phyloP scores from a whole-genome alignment of 2,113 vertebrate species.

The Antigone vipio region DNA sequence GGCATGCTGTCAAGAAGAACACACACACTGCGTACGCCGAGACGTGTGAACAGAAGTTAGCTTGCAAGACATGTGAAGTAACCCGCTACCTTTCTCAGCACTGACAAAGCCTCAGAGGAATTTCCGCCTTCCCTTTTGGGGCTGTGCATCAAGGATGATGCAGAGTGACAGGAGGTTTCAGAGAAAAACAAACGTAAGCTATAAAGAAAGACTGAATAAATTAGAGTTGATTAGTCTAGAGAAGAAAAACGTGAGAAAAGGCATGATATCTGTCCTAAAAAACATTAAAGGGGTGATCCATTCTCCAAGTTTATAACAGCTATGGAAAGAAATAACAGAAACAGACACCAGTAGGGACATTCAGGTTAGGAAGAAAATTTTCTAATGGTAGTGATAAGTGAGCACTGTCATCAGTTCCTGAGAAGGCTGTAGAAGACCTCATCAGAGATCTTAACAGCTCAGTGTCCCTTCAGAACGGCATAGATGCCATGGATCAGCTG shows the following conservation, averaged over 20 bases:
- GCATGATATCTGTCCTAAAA: not conserved
- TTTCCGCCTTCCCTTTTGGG: slow-evolving; percentile 3
- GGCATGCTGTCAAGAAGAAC: not conserved
- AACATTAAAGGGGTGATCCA: not conserved
- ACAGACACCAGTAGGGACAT: not conserved
- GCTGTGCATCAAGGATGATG: not conserved
- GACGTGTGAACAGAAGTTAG: not conserved
- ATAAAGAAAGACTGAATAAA: not conserved
- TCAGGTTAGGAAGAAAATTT: not conserved
- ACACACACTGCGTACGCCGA: fast-evolving
- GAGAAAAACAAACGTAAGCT: slow-evolving; percentile 5
- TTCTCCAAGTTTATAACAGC: not conserved
- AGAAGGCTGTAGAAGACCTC: not conserved
- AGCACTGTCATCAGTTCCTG: not conserved
- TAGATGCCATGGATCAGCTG: not conserved
- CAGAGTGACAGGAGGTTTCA: not conserved
- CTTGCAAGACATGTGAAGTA: not conserved
- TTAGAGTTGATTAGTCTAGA: not conserved
- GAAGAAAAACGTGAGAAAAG: not conserved
- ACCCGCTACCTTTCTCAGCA: not conserved
- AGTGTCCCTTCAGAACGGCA: fast-evolving
- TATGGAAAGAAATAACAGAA: not conserved
- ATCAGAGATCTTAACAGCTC: not conserved
- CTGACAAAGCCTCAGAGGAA: not conserved
- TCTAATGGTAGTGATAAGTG: not conserved